A percentile compares a stretch with the other conserved stretches of the same genome.
Conservation (phyloP, 1,140 invertebrate species). For the Trichomalopsis sarcophagae region DNA sequence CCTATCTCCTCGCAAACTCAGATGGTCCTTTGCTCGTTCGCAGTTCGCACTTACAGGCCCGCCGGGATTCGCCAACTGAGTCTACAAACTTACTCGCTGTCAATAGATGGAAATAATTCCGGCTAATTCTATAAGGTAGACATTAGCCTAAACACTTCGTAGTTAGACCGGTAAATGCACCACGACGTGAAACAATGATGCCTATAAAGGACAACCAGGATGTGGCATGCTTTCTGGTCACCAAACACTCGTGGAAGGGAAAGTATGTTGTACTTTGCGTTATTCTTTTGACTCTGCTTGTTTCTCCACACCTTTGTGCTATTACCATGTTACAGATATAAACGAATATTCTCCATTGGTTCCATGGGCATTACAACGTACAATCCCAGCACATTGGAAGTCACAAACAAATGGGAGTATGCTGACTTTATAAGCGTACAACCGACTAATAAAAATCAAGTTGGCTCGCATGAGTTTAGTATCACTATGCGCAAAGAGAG, state of each 20-base stretch:
- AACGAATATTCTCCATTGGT: constrained; percentile 97
- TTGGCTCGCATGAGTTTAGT: constrained; percentile 84
- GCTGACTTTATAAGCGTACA: constrained; percentile 87
- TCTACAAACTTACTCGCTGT: background rate
- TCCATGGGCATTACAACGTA: constrained; percentile 97
- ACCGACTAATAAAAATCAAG: constrained; percentile 77
- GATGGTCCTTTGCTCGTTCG: background rate
- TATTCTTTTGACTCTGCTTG: background rate
- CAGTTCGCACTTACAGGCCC: background rate
- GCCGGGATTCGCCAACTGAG: background rate
- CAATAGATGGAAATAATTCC: constrained; percentile 34
- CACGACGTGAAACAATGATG: constrained; percentile 78
- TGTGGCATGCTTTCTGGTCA: constrained; percentile 95
- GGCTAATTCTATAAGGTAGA: background rate
- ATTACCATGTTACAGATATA: constrained; percentile 82
- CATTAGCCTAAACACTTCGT: constrained; percentile 33
- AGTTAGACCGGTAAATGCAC: constrained; percentile 46
- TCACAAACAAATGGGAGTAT: constrained; percentile 97
- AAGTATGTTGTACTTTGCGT: constrained; percentile 81
- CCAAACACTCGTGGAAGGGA: constrained; percentile 97
- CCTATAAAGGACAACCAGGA: constrained; percentile 92
- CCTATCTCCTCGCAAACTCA: background rate
- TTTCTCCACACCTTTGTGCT: background rate
- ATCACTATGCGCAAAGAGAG: constrained; percentile 92
- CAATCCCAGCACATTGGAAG: constrained; percentile 93